Base-by-base conservation (phyloP, 2,888 invertebrate species). In the Rotaria magnacalcarata region DNA sequence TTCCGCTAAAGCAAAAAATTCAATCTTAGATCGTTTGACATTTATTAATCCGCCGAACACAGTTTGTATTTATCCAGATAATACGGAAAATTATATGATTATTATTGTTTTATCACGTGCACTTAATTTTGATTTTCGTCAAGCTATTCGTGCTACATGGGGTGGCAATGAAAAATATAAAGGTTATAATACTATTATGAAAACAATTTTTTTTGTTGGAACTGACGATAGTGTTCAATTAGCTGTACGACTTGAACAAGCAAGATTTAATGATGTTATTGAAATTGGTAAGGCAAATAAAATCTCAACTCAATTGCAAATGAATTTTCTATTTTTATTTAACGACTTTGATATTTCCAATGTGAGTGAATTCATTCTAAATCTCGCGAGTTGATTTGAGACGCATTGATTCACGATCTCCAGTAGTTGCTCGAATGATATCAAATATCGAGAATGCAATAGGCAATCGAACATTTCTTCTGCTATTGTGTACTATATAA, bases 131-230 rank as follows among this genome's bases (percentile, higher is more conserved):
- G 80, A 80, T 80, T 80, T n/a, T 47, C 80, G 80, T 47, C 47
- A 47, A n/a, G 80, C 34, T 2, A 80, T 80, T n/a, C 80, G 80
- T 47, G 43, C 47, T 10, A 80, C 80, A 80, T 80, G 80, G 80
- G 80, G 80, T 24, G 24, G 47, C 3, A 80, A 47, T 80, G 47
- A 24, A 24, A 47, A 80, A 14, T 47, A 80, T 47, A 47, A 47
- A 47, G 34, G 6, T 24, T 24, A 11, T n/a, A 43, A 80, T 10
- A 80, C 34, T 47, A 7, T 0, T 19, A 19, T 67, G 2, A 47
- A 47, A n/a, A 80, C 80, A 19, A 11, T 80, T n/a, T 80, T 80
- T 47, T 80, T 80, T n/a, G 80, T 80, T 80, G 80, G 80, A 47
- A 80, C 21, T 3, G 47, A 80, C 47, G 80, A 80, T 80, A 24